These are phyloP conservation scores for Brachypteracias leptosomus DNA, from an alignment of 2,113 vertebrate species.

Conservation along the genomic window DNA sequence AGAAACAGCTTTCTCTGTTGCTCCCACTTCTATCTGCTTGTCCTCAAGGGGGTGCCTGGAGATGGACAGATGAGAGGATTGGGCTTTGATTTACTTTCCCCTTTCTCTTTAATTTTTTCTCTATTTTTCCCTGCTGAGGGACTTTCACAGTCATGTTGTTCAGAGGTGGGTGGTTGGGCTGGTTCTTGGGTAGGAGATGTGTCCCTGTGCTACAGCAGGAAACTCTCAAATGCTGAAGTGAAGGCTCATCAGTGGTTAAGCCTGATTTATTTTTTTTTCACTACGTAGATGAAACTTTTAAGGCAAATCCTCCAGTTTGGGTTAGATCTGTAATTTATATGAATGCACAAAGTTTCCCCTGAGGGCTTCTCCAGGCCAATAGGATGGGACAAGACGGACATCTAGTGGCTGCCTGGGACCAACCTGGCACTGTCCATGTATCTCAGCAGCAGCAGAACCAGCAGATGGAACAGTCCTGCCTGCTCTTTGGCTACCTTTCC, in stretches of 20 bases:
- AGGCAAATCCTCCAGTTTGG: background rate
- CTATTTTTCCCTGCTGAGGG: background rate
- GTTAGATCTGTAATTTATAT: background rate
- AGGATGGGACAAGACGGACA: constrained; percentile 21
- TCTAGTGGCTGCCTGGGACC: constrained; percentile 16
- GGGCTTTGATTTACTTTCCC: background rate
- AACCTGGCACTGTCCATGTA: background rate
- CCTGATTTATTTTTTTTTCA: background rate
- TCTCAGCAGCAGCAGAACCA: background rate
- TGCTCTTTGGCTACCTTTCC: background rate
- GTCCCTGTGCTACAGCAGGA: background rate
- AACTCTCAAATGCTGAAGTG: background rate
- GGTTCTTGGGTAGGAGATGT: background rate
- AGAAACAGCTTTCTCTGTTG: background rate
- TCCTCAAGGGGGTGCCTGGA: background rate
- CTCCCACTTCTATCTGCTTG: background rate
- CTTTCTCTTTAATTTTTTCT: background rate
- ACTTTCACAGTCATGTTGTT: background rate
- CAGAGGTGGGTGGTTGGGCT: background rate
- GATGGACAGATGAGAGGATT: background rate
- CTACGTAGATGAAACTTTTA: background rate
- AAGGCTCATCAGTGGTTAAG: too few relatives aligned
- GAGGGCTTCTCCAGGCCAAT: background rate
- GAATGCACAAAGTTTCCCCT: background rate
- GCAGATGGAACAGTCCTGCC: background rate